phyloP scores from a whole-genome alignment of 2,113 vertebrate genomes.

The Tachycineta bicolor region DNA sequence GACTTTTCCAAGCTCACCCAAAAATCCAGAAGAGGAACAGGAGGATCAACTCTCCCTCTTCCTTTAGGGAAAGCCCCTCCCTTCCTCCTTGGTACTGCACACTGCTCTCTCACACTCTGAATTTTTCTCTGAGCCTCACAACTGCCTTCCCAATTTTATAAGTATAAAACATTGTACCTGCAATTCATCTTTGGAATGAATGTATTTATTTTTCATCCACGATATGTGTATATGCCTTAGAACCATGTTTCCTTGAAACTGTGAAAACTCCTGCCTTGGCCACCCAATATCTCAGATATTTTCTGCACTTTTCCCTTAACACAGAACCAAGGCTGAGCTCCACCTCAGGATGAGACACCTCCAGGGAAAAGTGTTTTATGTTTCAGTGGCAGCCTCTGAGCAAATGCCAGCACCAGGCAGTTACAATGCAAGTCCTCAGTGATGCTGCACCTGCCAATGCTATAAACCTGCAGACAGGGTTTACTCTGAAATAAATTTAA shows the following conservation, averaged over 20 bases:
- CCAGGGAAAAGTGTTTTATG: neutral
- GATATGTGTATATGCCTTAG: too few relatives aligned
- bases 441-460: neutral
- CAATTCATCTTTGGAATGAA: neutral
- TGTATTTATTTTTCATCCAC: neutral
- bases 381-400: neutral
- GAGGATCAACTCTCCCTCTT: neutral
- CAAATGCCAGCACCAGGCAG: neutral
- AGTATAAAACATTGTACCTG: neutral
- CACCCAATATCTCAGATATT: accelerated
- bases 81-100: neutral
- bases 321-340: neutral
- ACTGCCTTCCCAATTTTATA: neutral
- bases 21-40: neutral
- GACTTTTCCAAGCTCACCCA: neutral
- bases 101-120: neutral
- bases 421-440: neutral
- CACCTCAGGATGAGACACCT: neutral
- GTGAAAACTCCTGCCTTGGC: neutral
- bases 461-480: neutral
- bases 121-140: too few relatives aligned
- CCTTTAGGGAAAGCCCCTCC: neutral
- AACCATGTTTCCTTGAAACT: neutral
- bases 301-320: neutral
- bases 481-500: neutral